These are phyloP conservation scores for Dasypogon diadema DNA, from an alignment of 2,888 invertebrate species.

Conservation along the genomic window DNA sequence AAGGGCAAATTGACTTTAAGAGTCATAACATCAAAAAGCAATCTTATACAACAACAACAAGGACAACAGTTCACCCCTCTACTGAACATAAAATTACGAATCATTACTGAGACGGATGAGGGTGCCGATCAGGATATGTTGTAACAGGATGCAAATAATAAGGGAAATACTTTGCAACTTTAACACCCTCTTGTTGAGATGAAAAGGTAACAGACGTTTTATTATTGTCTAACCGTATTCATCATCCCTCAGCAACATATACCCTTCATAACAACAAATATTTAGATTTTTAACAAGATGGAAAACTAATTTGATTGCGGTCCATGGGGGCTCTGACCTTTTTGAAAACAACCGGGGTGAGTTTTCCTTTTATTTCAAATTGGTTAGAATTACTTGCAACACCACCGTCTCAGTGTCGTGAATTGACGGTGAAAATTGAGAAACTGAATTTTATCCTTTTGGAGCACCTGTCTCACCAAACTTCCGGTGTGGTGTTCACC, in stretches of 20 bases:
- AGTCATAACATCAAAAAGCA: background rate
- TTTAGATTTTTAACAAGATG: conserved; percentile 35
- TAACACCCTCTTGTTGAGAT: conserved; percentile 10
- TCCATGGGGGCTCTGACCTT: conserved; percentile 34
- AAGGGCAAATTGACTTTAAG: conserved; percentile 36
- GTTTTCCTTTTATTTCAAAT: conserved; percentile 18
- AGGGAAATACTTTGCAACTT: conserved; percentile 5
- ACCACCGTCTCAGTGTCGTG: background rate
- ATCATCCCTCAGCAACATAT: background rate
- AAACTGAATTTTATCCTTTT: background rate
- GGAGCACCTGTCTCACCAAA: conserved; percentile 35
- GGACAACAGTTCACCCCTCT: too few species aligned
- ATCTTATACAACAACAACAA: background rate
- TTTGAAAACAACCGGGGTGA: background rate
- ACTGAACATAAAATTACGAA: conserved; percentile 23
- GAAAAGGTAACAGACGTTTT: conserved; percentile 4
- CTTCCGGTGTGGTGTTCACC: conserved; percentile 30
- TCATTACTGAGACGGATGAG: conserved; percentile 26
- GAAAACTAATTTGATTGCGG: conserved; percentile 38
- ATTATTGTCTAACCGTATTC: background rate
- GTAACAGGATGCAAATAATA: background rate
- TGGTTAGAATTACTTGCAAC: conserved; percentile 1
- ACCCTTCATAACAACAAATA: background rate
- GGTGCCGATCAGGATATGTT: conserved; percentile 22
- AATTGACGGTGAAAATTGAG: background rate